phyloP scores from a whole-genome alignment of 2,113 vertebrate species.

The Hippopotamus amphibius region DNA sequence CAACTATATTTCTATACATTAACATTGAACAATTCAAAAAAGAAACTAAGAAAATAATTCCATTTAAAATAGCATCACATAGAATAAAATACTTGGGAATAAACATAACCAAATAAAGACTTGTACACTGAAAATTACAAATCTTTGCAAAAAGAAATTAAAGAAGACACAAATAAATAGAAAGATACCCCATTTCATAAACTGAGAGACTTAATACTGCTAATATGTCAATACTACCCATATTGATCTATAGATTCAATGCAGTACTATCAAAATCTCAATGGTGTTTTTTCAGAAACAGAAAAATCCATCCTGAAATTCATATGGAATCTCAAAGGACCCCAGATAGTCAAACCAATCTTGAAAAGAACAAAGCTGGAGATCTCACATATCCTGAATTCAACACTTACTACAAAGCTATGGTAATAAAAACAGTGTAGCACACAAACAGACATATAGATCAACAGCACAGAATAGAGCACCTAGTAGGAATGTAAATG shows the following conservation, averaged over 20 bases:
- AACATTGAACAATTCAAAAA: neutral
- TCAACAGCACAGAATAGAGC: neutral
- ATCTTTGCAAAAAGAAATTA: neutral
- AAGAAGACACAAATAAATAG: neutral
- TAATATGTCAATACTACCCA: neutral
- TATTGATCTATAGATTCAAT: neutral
- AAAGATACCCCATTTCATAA: neutral
- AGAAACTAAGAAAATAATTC: neutral
- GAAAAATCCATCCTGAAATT: neutral
- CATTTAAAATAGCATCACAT: neutral
- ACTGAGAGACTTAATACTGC: neutral
- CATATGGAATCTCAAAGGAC: neutral
- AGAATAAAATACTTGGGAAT: neutral
- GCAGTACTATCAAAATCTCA: neutral
- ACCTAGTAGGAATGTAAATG: neutral
- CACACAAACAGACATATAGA: neutral
- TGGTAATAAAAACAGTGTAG: neutral
- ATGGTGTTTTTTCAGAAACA: neutral
- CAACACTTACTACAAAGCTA: neutral
- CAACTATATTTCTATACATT: neutral
- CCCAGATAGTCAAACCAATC: neutral
- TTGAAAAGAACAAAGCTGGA: neutral
- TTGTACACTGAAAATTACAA: neutral
- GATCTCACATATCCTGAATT: neutral
- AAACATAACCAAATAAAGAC: neutral